phyloP scores from a whole-genome alignment of 2,888 invertebrate species.

The Drosophila emarginata region DNA sequence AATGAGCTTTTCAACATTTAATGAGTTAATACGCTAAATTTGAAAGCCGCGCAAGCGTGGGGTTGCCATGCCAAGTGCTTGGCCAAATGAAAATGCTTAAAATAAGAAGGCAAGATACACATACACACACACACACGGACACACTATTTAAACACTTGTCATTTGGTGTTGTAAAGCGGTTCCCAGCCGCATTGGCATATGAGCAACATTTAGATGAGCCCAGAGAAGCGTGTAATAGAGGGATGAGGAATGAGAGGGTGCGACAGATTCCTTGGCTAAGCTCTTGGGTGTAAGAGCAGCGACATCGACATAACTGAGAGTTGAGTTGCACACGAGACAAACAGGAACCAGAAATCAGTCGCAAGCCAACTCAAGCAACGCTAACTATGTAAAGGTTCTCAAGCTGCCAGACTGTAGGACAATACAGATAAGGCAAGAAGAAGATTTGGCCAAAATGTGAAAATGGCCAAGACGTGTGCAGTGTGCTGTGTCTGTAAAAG shows the following conservation, averaged over 20 bases:
- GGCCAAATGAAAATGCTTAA: conserved; percentile 48
- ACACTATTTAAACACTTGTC: conserved; percentile 63
- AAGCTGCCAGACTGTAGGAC: conserved; percentile 76
- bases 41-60: conserved; percentile 73
- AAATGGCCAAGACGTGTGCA: conserved; percentile 36
- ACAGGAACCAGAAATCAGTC: conserved; percentile 28
- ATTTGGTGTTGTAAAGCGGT: conserved; percentile 56
- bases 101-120: conserved; percentile 32
- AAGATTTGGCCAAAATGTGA: conserved; percentile 35
- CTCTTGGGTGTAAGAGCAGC: conserved; percentile 59
- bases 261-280: conserved; percentile 47
- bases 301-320: conserved; percentile 16
- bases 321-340: conserved; percentile 39
- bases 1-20: conserved; percentile 74
- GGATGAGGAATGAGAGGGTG: neutral
- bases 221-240: conserved; percentile 28
- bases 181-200: conserved; percentile 35
- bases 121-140: conserved; percentile 27
- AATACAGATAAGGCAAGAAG: conserved; percentile 34
- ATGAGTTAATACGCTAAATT: conserved; percentile 76
- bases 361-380: conserved; percentile 20
- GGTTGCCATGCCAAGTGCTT: conserved; percentile 49
- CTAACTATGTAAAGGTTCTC: conserved; percentile 9
- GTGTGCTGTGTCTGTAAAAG: conserved; percentile 11
- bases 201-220: conserved; percentile 35